A percentile compares a stretch with the other conserved stretches of the same genome.
Conservation (phyloP, 2,797 vertebrate genomes). For the Antrozous pallidus region DNA sequence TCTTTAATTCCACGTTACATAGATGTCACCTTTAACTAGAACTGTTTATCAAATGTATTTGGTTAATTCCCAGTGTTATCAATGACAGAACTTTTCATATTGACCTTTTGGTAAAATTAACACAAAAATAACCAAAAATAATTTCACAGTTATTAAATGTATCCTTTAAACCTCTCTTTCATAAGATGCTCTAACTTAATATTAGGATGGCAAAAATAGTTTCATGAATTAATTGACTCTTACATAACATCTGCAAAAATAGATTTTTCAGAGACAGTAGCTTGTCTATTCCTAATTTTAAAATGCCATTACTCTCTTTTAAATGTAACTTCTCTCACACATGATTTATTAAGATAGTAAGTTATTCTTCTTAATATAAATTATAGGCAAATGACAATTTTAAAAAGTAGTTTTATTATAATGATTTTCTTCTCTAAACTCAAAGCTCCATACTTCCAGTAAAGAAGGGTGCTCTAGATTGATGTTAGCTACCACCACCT, state of each 20-base stretch:
- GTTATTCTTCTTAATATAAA: conserved; percentile 59
- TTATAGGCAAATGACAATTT: conserved; percentile 60
- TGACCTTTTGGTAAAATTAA: conserved; percentile 69
- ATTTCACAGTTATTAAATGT: conserved; percentile 62
- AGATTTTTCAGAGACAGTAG: conserved; percentile 39
- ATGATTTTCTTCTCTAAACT: conserved; percentile 43
- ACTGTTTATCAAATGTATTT: conserved; percentile 59
- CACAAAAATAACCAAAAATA: conserved; percentile 64
- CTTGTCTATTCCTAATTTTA: conserved; percentile 68
- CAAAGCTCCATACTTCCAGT: background rate
- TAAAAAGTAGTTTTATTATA: conserved; percentile 54
- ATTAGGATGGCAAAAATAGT: conserved; percentile 58
- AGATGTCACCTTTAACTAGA: conserved; percentile 75
- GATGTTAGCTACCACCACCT: background rate
- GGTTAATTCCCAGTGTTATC: conserved; percentile 47
- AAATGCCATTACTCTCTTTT: conserved; percentile 70
- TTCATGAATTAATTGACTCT: conserved; percentile 68
- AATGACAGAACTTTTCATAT: conserved; percentile 25
- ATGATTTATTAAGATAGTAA: conserved; percentile 69
- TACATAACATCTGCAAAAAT: conserved; percentile 62
- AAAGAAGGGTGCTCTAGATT: background rate
- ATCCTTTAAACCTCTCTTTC: conserved; percentile 67
- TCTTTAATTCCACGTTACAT: conserved; percentile 65
- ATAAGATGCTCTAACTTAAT: conserved; percentile 70
- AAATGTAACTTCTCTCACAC: conserved; percentile 68